A percentile compares a stretch with the other conserved stretches of the same genome.
phyloP scores from a whole-genome alignment of 2,113 vertebrate genomes.

The Pipa parva region DNA sequence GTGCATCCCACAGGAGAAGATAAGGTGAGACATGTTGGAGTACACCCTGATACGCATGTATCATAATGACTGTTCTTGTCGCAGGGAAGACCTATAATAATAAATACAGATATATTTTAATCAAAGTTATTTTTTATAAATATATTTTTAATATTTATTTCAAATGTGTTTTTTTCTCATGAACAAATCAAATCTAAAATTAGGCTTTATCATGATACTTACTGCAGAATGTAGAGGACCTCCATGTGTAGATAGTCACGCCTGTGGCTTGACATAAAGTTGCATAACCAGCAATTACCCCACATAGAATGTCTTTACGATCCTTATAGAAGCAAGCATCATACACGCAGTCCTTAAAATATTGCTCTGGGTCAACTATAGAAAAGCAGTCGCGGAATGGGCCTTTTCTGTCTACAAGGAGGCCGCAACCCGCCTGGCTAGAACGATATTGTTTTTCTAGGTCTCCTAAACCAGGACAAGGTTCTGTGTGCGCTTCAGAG shows the following conservation, averaged over 20 bases:
- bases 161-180: background rate
- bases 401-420: conserved; percentile 51
- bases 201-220: conserved; percentile 38
- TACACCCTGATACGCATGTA: conserved; percentile 2
- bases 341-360: conserved; percentile 59
- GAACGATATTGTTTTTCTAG: conserved; percentile 50
- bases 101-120: background rate
- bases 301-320: conserved; percentile 53
- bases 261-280: conserved; percentile 55
- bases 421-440: conserved; percentile 53
- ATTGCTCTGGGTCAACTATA: conserved; percentile 46
- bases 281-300: conserved; percentile 55
- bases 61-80: conserved; percentile 30
- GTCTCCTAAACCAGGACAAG: conserved; percentile 53
- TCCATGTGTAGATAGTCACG: conserved; percentile 56
- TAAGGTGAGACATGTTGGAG: background rate
- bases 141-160: background rate
- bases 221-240: conserved; percentile 60
- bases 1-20: conserved; percentile 38
- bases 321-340: conserved; percentile 62
- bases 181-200: background rate
- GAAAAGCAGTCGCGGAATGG: conserved; percentile 59
- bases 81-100: background rate
- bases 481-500: conserved; percentile 49
- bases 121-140: background rate